Evolutionary conservation across 2,888 invertebrate species (phyloP).

Genomic region (Drosophila glabriapex): DNA sequence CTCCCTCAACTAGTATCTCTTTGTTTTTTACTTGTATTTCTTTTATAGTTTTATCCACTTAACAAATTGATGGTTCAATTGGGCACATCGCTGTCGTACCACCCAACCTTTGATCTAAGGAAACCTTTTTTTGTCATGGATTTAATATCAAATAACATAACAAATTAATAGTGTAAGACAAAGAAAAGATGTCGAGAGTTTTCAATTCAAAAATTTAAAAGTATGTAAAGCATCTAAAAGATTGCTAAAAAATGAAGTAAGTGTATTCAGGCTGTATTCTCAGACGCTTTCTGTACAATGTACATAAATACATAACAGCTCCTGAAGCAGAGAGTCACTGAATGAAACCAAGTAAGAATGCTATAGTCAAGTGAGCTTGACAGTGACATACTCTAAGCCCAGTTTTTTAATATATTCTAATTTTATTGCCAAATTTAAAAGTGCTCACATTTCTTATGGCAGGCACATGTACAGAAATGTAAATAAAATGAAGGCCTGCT

Average conservation of each 20-base stretch:
- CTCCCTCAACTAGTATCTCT: background rate
- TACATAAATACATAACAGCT: no score
- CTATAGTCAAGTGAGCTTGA: background rate
- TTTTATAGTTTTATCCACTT: constrained; percentile 35
- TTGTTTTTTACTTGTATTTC: background rate
- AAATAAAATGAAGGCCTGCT: background rate
- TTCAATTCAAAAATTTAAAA: background rate
- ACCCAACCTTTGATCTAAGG: background rate
- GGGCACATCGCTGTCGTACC: background rate
- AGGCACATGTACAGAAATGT: background rate
- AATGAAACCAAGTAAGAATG: background rate
- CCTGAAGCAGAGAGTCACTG: background rate
- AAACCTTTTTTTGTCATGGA: background rate
- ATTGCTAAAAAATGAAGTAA: background rate
- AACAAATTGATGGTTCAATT: constrained; percentile 59
- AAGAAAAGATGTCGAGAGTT: background rate
- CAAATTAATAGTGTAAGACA: background rate
- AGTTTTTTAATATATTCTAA: background rate
- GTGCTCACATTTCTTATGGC: no score
- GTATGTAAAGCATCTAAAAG: background rate
- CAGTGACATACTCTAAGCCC: background rate
- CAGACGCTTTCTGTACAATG: background rate
- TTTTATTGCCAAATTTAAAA: background rate
- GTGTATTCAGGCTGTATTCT: background rate
- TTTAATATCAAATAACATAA: background rate